A percentile compares a stretch with the other conserved stretches of the same genome.
Conservation (phyloP, 1,140 invertebrate genomes). For the Lepidurus packardi region DNA sequence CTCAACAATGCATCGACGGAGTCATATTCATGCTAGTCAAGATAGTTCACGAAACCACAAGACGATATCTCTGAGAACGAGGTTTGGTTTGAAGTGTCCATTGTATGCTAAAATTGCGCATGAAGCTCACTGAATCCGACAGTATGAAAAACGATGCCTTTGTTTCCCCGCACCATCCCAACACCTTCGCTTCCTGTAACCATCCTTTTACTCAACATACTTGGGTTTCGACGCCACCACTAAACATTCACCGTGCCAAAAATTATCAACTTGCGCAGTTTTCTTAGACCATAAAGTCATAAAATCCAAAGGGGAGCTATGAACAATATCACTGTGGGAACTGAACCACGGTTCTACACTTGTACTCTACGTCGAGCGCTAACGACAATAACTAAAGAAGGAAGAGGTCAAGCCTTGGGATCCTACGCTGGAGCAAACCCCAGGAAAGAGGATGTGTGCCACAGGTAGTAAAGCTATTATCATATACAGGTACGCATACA, state of each 20-base stretch:
- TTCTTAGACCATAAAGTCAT: neutral
- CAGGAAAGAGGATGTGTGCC: slow-evolving; percentile 20
- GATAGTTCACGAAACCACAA: neutral
- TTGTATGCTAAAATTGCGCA: neutral
- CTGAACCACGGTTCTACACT: neutral
- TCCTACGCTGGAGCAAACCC: neutral
- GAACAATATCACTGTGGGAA: neutral
- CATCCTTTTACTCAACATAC: neutral
- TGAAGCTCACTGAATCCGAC: neutral
- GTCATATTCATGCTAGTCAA: no score
- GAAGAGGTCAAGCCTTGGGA: slow-evolving; percentile 20
- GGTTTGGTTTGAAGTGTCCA: neutral
- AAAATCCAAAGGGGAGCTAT: neutral
- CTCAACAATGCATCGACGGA: neutral
- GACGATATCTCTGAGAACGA: neutral
- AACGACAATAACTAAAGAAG: slow-evolving; percentile 19
- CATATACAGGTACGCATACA: slow-evolving; percentile 20
- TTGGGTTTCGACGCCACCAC: neutral
- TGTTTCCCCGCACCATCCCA: neutral
- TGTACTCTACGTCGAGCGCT: neutral
- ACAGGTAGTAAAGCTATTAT: slow-evolving; percentile 22
- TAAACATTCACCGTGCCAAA: neutral
- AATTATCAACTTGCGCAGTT: neutral
- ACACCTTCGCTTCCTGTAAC: neutral
- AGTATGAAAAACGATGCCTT: slow-evolving; percentile 7